phyloP scores from a whole-genome alignment of 2,113 vertebrate species.

The Cromileptes altivelis region DNA sequence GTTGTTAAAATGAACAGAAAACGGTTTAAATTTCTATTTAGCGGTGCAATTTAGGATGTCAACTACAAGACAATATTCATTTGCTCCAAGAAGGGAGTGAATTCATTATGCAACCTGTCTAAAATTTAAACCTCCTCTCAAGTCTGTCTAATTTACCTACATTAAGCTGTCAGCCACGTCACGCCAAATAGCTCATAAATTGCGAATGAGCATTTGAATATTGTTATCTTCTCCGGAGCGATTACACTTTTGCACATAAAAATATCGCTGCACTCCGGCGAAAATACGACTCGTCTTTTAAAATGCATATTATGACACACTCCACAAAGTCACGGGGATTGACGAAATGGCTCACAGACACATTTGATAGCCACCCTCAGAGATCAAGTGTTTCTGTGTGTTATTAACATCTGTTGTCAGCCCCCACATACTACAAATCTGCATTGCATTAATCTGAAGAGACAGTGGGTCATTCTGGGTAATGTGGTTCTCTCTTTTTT shows the following conservation, averaged over 20 bases:
- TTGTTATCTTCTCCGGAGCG: conserved; percentile 49
- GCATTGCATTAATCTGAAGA: conserved; percentile 77
- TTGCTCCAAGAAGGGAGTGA: conserved; percentile 22
- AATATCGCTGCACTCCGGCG: conserved; percentile 56
- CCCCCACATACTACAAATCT: conserved; percentile 63
- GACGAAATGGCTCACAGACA: conserved; percentile 63
- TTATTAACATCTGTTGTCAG: conserved; percentile 79
- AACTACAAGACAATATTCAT: conserved; percentile 31
- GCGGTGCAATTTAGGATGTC: conserved; percentile 13
- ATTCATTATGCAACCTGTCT: conserved; percentile 58
- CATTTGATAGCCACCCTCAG: conserved; percentile 70
- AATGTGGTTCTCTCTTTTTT: conserved; percentile 63
- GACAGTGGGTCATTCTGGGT: conserved; percentile 79
- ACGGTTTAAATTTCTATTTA: conserved; percentile 14
- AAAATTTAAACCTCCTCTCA: conserved; percentile 42
- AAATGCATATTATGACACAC: conserved; percentile 66
- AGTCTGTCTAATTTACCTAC: conserved; percentile 60
- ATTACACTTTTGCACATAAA: conserved; percentile 68
- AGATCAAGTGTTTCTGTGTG: conserved; percentile 73
- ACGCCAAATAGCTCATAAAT: conserved; percentile 64
- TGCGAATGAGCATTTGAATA: conserved; percentile 58
- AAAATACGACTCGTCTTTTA: conserved; percentile 69
- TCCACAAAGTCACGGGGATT: conserved; percentile 63
- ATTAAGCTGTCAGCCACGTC: conserved; percentile 70
- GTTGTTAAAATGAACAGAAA: conserved; percentile 12